Evolutionary conservation across 2,797 vertebrate species (phyloP).

Genomic region (Sebastes kiyomatsui): DNA sequence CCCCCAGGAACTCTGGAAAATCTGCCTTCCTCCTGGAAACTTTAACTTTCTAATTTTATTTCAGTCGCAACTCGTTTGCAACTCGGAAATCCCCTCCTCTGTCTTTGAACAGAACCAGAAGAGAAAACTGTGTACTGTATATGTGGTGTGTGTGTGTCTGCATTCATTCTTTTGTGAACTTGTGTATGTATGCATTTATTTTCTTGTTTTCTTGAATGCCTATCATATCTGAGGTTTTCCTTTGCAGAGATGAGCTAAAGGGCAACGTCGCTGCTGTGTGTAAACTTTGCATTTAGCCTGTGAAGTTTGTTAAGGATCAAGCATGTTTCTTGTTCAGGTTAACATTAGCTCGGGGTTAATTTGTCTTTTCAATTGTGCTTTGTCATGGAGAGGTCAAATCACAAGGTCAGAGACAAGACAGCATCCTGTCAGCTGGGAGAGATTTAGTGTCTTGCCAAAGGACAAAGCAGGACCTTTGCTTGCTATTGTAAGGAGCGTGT

Average conservation of each 20-base stretch:
- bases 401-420: constrained; percentile 9
- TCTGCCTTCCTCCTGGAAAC: constrained; percentile 37
- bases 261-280: background rate
- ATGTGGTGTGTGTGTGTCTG: background rate
- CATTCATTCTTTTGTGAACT: background rate
- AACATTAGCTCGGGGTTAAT: background rate
- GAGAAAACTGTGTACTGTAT: background rate
- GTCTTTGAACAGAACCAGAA: background rate
- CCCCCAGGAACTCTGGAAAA: constrained; percentile 40
- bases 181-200: constrained; percentile 1
- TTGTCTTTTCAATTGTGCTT: constrained; percentile 8
- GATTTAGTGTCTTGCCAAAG: constrained; percentile 13
- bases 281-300: background rate
- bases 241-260: background rate
- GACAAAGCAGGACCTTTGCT: background rate
- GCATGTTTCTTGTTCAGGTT: background rate
- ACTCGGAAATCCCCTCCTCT: constrained; percentile 17
- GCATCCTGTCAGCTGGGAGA: background rate
- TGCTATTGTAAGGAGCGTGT: background rate
- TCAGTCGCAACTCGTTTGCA: constrained; percentile 10
- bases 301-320: background rate
- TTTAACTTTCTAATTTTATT: constrained; percentile 38
- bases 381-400: background rate
- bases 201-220: constrained; percentile 6
- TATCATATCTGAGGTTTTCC: background rate